Evolutionary conservation across 2,888 invertebrate genomes (phyloP), one percentile per base, ranked within the genome.

Genomic region (Andricus curvator): DNA sequence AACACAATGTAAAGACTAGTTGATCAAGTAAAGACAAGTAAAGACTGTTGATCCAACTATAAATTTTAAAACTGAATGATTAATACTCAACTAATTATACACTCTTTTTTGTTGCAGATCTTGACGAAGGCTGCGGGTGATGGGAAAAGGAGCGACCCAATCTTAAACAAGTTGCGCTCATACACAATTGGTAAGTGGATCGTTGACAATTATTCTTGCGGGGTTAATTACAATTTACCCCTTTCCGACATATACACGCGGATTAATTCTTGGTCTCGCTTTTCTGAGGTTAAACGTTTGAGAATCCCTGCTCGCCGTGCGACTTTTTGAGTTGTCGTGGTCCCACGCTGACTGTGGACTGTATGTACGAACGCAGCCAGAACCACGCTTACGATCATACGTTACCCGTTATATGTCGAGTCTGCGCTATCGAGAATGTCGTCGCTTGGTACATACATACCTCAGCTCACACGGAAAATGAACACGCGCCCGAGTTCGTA

Each of bases 321-420:
- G 92, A 92, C 92, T 92, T 92, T 92, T 92, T 91, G 86, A 91
- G 88, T 86, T 89, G 89, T 88, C 88, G 88, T 91, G 91, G 90
- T 92, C 92, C 89, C 92, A 92, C 92, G 92, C 91, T 87, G 89
- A 87, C 87, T 87, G 87, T 87, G 89, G 87, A 88, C 87, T 87
- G 85, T 86, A 86, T 86, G 86, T 77, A 82, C 82, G 80, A 70
- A 80, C 77, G 79, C 76, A 77, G 70, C 17, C 66, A 29, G 67
- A 41, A 33, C 67, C 66, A 78, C 82, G 80, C 83, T 81, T 82
- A 76, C 56, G 77, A 78, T 77, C 82, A 81, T 83, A 82, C 82
- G 81, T 83, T 84, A 81, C 82, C 84, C 84, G 83, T 84, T 84
- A 84, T 82, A 84, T 80, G 83, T 82, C 79, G 80, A 82, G 82